phyloP scores from a whole-genome alignment of 1,140 invertebrate species.

The Dendrolimus punctatus region DNA sequence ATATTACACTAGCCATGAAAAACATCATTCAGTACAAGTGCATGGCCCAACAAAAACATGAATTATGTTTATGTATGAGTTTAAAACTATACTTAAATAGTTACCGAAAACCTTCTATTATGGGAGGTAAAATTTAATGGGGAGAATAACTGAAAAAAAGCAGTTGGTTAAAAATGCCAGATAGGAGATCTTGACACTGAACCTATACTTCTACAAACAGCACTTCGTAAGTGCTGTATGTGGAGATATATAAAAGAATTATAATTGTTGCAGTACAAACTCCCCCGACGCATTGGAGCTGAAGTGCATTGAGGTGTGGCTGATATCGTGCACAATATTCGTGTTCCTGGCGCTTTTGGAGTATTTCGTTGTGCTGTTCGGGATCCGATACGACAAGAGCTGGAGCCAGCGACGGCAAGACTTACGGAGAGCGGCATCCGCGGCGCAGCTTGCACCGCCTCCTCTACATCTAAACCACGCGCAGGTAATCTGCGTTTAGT shows the following conservation, averaged over 20 bases:
- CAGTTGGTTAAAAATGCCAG: no score
- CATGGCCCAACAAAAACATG: no score
- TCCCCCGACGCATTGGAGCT: constrained; percentile 76
- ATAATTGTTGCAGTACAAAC: constrained; percentile 68
- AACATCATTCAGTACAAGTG: no score
- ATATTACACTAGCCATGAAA: no score
- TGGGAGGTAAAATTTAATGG: no score
- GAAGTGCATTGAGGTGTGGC: constrained; percentile 82
- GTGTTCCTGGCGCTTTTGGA: constrained; percentile 82
- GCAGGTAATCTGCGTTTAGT: constrained; percentile 33
- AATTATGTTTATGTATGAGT: no score
- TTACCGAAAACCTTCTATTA: no score
- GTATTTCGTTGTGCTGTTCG: constrained; percentile 79
- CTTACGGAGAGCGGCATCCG: constrained; percentile 48
- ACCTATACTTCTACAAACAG: no score
- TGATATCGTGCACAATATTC: constrained; percentile 80
- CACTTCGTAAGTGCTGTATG: no score
- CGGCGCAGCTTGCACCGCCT: constrained; percentile 52
- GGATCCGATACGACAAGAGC: constrained; percentile 75
- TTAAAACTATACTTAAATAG: no score
- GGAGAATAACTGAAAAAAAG: no score
- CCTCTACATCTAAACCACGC: constrained; percentile 61
- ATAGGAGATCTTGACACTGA: no score
- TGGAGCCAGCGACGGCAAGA: constrained; percentile 72
- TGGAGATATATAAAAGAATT: background rate